Conservation (phyloP, 2,797 vertebrate genomes). For the Bovichtus variegatus region DNA sequence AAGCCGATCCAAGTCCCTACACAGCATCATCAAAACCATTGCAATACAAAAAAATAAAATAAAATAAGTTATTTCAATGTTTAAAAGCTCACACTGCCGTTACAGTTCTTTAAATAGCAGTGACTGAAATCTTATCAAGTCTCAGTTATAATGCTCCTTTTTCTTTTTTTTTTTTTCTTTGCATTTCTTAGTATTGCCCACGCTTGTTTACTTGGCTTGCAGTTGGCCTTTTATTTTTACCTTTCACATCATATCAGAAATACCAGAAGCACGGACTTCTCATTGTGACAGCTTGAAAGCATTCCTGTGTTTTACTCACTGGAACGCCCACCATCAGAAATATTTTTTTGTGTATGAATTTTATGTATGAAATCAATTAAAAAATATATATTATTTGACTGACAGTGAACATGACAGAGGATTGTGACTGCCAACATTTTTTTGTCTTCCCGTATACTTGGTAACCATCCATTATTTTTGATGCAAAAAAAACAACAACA, state of each 20-base stretch:
- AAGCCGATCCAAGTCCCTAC: slow-evolving; percentile 3
- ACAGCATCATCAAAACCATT: neutral
- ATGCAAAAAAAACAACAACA: slow-evolving; percentile 20
- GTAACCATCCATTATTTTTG: slow-evolving; percentile 4
- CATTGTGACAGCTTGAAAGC: slow-evolving; percentile 57
- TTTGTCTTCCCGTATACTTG: neutral
- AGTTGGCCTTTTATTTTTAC: neutral
- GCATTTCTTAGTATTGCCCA: slow-evolving; percentile 11
- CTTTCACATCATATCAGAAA: slow-evolving; percentile 19
- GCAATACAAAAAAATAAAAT: slow-evolving; percentile 6
- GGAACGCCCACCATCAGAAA: slow-evolving; percentile 31
- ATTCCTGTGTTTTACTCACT: slow-evolving; percentile 43
- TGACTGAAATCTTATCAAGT: neutral
- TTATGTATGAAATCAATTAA: slow-evolving; percentile 36
- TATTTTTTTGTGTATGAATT: slow-evolving; percentile 8
- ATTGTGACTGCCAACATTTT: slow-evolving; percentile 17
- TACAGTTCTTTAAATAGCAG: slow-evolving; percentile 11
- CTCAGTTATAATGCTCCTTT: neutral
- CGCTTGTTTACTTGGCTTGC: slow-evolving; percentile 18
- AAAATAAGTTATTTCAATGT: neutral
- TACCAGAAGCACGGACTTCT: slow-evolving; percentile 6
- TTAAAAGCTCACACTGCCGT: neutral
- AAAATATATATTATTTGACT: slow-evolving; percentile 26
- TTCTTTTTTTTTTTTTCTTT: slow-evolving; percentile 1
- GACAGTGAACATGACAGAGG: slow-evolving; percentile 38